Conservation (phyloP, 2,888 invertebrate genomes). For the Sacculina carcini region DNA sequence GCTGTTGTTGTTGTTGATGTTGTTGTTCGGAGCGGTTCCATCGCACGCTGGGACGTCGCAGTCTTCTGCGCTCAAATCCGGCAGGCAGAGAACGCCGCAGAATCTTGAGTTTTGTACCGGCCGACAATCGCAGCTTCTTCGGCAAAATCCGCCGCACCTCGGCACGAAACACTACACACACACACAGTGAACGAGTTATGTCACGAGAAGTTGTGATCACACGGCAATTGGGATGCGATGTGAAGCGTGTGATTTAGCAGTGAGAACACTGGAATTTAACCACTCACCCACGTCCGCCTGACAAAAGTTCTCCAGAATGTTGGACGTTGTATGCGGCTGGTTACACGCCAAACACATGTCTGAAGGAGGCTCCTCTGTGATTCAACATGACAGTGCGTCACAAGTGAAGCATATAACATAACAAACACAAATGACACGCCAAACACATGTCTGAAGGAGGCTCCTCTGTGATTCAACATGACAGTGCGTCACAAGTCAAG, state of each 20-base stretch:
- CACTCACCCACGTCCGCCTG: conserved; percentile 27
- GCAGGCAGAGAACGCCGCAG: background rate
- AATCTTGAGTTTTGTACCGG: background rate
- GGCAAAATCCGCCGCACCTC: conserved; percentile 20
- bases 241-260: background rate
- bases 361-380: background rate
- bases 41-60: conserved; percentile 18
- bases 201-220: no score
- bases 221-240: no score
- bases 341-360: conserved; percentile 15
- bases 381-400: no score
- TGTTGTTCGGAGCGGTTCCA: no score
- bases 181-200: no score
- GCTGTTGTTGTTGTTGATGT: no score
- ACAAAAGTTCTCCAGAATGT: conserved; percentile 31
- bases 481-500: no score
- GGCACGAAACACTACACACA: background rate
- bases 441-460: conserved; percentile 3
- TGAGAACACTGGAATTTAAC: background rate
- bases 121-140: conserved; percentile 17
- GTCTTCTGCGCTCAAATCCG: conserved; percentile 16
- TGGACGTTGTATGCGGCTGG: conserved; percentile 31
- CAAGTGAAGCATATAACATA: no score
- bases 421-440: no score
- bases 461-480: background rate